A percentile compares a stretch with the other conserved stretches of the same genome.
Conservation (phyloP, 2,888 invertebrate genomes). For the Aspidiotus rigidus region DNA sequence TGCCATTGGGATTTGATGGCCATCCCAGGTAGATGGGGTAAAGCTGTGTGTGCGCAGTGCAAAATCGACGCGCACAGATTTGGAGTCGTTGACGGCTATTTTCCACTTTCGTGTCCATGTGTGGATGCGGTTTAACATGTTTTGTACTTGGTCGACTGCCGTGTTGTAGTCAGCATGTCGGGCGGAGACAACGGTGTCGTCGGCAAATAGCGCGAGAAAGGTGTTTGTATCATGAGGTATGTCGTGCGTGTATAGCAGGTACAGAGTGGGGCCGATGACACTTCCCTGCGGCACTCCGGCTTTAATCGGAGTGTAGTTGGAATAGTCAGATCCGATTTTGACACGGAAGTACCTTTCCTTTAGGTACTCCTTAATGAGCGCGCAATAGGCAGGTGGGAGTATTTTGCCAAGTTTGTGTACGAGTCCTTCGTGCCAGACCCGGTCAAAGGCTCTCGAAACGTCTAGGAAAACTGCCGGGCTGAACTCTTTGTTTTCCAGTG, state of each 20-base stretch:
- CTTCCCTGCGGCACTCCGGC: slow-evolving; percentile 14
- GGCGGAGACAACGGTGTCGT: neutral
- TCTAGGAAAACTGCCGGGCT: slow-evolving; percentile 11
- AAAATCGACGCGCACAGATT: slow-evolving; percentile 6
- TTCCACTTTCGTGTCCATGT: neutral
- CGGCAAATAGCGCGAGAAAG: neutral
- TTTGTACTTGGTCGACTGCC: slow-evolving; percentile 2
- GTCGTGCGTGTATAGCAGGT: slow-evolving; percentile 1
- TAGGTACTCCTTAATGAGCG: neutral
- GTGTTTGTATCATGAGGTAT: slow-evolving; percentile 4
- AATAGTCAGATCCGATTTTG: neutral
- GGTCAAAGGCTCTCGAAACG: slow-evolving; percentile 7
- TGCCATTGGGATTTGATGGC: neutral
- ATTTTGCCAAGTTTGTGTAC: neutral
- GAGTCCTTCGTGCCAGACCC: slow-evolving; percentile 7
- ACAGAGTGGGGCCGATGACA: slow-evolving; percentile 3
- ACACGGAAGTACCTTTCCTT: neutral
- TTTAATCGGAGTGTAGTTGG: neutral
- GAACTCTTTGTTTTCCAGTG: slow-evolving; percentile 8
- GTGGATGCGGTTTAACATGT: slow-evolving; percentile 1
- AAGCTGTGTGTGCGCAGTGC: slow-evolving; percentile 1
- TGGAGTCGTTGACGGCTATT: slow-evolving; percentile 5
- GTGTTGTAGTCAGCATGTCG: neutral
- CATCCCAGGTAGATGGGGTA: neutral
- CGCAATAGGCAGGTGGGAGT: neutral